These are phyloP conservation scores for Callosobruchus maculatus DNA, from an alignment of 2,888 invertebrate species.

Conservation along the genomic window DNA sequence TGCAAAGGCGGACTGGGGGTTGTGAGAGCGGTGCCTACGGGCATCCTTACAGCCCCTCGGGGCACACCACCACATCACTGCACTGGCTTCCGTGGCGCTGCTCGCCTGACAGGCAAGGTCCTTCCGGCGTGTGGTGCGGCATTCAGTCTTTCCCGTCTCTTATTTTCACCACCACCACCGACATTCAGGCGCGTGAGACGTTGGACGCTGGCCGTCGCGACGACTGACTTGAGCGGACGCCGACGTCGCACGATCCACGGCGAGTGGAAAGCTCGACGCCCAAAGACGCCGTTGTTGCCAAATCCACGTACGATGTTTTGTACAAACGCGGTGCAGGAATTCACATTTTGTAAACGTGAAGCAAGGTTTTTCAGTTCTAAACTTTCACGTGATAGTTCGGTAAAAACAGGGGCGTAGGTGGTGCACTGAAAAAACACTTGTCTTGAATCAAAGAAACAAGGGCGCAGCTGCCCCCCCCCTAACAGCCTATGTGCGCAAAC, in stretches of 20 bases:
- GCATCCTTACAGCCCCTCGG: slow-evolving; percentile 44
- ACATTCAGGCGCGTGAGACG: background rate
- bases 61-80: background rate
- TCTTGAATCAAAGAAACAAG: too few species aligned
- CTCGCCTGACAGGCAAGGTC: slow-evolving; percentile 21
- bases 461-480: too few species aligned
- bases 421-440: too few species aligned
- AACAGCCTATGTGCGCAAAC: too few species aligned
- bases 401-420: too few species aligned
- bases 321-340: too few species aligned
- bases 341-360: too few species aligned
- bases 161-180: slow-evolving; percentile 9
- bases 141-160: slow-evolving; percentile 7
- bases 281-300: slow-evolving; percentile 15
- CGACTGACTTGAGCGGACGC: slow-evolving; percentile 16
- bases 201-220: slow-evolving; percentile 10
- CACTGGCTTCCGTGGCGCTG: slow-evolving; percentile 3
- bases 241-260: slow-evolving; percentile 21
- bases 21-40: slow-evolving; percentile 61
- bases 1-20: background rate
- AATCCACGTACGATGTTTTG: slow-evolving; percentile 15
- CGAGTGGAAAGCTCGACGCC: slow-evolving; percentile 20
- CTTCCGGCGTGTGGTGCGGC: slow-evolving; percentile 4
- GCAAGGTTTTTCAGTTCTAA: too few species aligned
- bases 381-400: too few species aligned